Base-by-base conservation (phyloP, 2,888 invertebrate genomes). In the Lathronympha strigana region DNA sequence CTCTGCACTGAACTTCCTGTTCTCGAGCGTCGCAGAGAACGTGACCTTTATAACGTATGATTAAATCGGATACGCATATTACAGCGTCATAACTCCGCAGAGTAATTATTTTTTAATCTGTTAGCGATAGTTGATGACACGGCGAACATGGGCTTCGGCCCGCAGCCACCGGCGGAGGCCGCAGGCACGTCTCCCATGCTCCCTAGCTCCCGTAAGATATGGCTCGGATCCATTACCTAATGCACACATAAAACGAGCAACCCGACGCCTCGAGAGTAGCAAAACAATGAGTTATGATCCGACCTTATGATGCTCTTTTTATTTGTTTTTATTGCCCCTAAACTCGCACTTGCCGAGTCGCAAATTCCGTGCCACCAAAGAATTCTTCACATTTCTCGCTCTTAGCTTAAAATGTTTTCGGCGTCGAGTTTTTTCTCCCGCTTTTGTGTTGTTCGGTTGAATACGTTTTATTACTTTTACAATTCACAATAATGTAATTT, bases 241-340 rank as follows among this genome's bases (percentile, higher is more conserved):
- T 86, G 84, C 82, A 79, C 79, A 79, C 83, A 82, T 87, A 87
- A 88, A 82, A 78, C 76, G 72, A 76, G 75, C 76, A 76, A 71
- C 78, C 71, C 66, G 64, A 66, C 74, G 58, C 67, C 72, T 69
- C 72, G 73, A 75, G 73, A 79, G 80, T 78, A 83, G 84, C 85
- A 84, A 87, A 88, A 87, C 87, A 87, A 85, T 86, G 86, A 89
- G 80, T 88, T 88, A 90, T 87, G 87, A 84, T 82, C 79, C 81
- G 72, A 76, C 79, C 76, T 80, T 79, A 80, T 82, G 81, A 83
- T 83, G 78, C 76, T 77, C 78, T 84, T 87, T 86, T 89, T 87
- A 87, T 87, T 82, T 79, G 79, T 79, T 86, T 86, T 87, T 87
- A 88, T 87, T 79, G 77, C 83, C 80, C 79, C 80, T 84, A 84